Base-by-base conservation (phyloP, 2,888 invertebrate species). In the Leptinotarsa tumamoca region DNA sequence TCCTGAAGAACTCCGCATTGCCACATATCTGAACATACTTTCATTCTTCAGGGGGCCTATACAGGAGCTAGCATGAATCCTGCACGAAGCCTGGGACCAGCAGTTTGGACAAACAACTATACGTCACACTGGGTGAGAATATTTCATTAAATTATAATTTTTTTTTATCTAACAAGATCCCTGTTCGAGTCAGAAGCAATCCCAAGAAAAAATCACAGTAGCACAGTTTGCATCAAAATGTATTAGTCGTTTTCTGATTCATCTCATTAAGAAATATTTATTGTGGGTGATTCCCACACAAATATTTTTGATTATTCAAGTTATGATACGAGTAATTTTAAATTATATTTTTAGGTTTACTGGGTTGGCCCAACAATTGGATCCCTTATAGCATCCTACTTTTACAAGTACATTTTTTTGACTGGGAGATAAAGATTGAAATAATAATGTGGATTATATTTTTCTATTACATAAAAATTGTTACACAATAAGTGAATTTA, bases 21-120 rank as follows among this genome's bases (percentile, higher is more conserved):
- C 3, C 21, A 70, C 18, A 56, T 63, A 43, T 49, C 54, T 71
- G 3, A 21, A 17, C 14, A 49, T 56, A 33, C 23, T 33, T 66
- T 76, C 10, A 43, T 43, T 43, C 10, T 43, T 3, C 76, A 89
- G 89, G 88, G 89, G 0, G 89, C 90, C 2, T 92, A 91, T 83
- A 92, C 93, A 4, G 93, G 93, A 1, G 91, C 92, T 69, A 92
- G 93, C 75, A 92, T 94, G 92, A 94, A 94, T 85, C 93, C 94
- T 1, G 93, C 92, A 0, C 88, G 94, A 79, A 91, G 90, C 13
- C 90, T 95, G 33, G 95, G 90, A 0, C 95, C 95, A 0, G 94
- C 95, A 0, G 80, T 95, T 4, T 92, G 93, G 91, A 92, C 92
- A 18, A 90, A 90, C 4, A 88, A 90, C 54, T 95, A 93, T 91